These are phyloP conservation scores for Tinea semifulvella DNA, from an alignment of 2,888 invertebrate genomes.

Conservation along the genomic window DNA sequence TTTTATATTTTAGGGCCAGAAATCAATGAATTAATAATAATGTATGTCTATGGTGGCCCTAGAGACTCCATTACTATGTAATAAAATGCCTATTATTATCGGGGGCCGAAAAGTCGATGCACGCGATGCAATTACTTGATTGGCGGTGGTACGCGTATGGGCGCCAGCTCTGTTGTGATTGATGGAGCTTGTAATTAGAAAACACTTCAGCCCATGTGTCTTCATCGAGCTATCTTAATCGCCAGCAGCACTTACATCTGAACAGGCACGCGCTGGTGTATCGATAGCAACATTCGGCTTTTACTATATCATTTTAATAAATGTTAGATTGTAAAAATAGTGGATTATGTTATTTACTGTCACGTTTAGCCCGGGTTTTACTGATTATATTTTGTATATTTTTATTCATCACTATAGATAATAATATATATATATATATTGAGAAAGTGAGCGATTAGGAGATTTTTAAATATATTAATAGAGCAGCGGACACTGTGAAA, in stretches of 20 bases:
- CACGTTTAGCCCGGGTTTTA: too few species aligned
- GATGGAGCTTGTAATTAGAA: constrained; percentile 65
- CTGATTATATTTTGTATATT: too few species aligned
- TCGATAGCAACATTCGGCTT: neutral
- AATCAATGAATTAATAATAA: too few species aligned
- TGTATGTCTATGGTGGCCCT: constrained; percentile 50
- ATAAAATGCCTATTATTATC: constrained; percentile 68
- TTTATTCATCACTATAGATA: too few species aligned
- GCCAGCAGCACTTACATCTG: constrained; percentile 59
- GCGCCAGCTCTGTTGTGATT: constrained; percentile 45
- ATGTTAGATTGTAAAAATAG: too few species aligned
- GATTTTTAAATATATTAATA: too few species aligned
- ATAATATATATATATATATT: too few species aligned
- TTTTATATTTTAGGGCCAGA: too few species aligned
- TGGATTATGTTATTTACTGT: too few species aligned
- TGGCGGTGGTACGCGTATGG: constrained; percentile 40
- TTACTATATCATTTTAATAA: too few species aligned
- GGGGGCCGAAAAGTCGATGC: constrained; percentile 65
- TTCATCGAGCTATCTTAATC: constrained; percentile 63
- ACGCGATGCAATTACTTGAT: constrained; percentile 68
- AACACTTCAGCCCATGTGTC: constrained; percentile 63
- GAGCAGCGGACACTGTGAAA: too few species aligned
- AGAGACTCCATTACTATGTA: constrained; percentile 65
- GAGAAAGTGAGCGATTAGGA: too few species aligned
- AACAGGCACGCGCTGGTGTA: constrained; percentile 22